Evolutionary conservation across 2,113 vertebrate genomes (phyloP), one percentile per base, ranked within the genome.

Genomic region (Coptodon bakossiorum): DNA sequence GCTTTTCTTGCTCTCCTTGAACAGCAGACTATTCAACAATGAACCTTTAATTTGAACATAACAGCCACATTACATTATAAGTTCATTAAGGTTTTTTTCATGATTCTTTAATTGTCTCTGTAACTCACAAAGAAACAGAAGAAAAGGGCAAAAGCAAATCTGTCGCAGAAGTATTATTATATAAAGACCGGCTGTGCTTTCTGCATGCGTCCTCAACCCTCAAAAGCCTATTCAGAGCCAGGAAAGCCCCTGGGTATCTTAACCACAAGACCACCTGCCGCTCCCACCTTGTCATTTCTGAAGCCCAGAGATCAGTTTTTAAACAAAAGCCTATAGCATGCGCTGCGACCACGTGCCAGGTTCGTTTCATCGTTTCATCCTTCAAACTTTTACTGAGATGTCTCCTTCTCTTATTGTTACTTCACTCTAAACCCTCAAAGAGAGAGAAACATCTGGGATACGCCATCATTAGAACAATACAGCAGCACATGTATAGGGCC

Each of bases 361-460:
- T 87, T 87, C 66, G 34, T 76, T 68, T 83, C 50, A 84, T 88
- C 53, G 59, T 76, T 68, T 83, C 56, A 83, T 81, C 71, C 59
- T 24, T 27, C 24, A 54, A 17, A 82, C 54, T 68, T 79, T 50
- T 83, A 43, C 22, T 66, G 84, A 79, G 43, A 43, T 43, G 53
- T 59, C 57, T 38, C 53, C 53, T 86, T 68, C 56, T 45, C n/a
- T 43, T 88, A 56, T 53, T 90, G 73, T 63, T 81, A 45, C 50
- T 40, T 91, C 81, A 52, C 36, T 88, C 78, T 50, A 88, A 90
- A 36, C 40, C 12, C 9, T n/a, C n/a, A 31, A 45, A 80, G 57
- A 7, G n/a, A 76, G 31, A 81, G 36, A 90, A 63, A 90, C 88
- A 93, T 92, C 88, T 94, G 92, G 89, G 84, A 79, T 90, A 79